phyloP scores from a whole-genome alignment of 2,888 invertebrate genomes.

The Euzophera pinguis region DNA sequence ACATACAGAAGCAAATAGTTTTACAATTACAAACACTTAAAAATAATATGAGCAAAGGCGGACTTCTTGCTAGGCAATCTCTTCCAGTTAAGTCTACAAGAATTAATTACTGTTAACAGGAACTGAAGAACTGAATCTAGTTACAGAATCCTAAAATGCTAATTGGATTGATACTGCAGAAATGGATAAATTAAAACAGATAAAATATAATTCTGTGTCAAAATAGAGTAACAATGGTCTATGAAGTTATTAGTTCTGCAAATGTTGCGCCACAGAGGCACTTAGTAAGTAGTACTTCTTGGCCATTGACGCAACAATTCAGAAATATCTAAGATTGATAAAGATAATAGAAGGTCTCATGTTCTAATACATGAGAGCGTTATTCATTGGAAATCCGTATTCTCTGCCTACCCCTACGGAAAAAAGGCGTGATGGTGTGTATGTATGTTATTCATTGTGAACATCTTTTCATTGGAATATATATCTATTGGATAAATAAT shows the following conservation, averaged over 20 bases:
- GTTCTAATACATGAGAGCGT: constrained; percentile 20
- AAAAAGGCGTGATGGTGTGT: no score
- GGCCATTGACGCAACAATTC: constrained; percentile 22
- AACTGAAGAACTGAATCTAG: no score
- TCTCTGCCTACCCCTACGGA: no score
- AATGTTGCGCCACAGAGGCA: constrained; percentile 22
- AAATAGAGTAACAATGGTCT: constrained; percentile 25
- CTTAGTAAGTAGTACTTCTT: constrained; percentile 11
- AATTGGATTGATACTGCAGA: not conserved
- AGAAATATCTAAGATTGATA: constrained; percentile 13
- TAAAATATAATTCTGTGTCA: constrained; percentile 2
- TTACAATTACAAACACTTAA: no score
- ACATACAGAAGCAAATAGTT: no score
- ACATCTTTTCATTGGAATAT: constrained; percentile 21
- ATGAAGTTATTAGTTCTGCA: constrained; percentile 28
- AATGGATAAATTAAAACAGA: not conserved
- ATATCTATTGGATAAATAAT: constrained; percentile 22
- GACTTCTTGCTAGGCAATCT: no score
- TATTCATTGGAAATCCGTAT: no score
- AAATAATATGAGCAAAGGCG: no score
- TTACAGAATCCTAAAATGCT: not conserved
- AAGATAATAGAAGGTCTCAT: constrained; percentile 18
- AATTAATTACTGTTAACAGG: no score
- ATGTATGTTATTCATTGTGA: no score
- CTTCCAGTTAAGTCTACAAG: no score